Base-by-base conservation (phyloP, 2,113 vertebrate species). In the Gnathonemus longibarbis region DNA sequence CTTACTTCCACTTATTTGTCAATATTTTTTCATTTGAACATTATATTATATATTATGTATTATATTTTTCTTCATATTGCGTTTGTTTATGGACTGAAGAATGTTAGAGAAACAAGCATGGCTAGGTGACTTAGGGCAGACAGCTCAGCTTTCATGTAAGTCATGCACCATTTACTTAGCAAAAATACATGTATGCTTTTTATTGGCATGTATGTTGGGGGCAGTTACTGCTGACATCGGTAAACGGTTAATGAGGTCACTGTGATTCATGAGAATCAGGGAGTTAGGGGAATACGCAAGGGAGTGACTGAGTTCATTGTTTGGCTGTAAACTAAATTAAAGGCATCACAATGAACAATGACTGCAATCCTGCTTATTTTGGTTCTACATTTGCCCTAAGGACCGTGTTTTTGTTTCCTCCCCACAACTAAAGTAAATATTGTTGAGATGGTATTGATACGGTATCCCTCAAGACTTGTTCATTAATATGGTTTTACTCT, bases 161-260 rank as follows among this genome's bases (percentile, higher is more conserved):
- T 84, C 7, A 84, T 84, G 83, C 77, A 83, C 45, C 17, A 42
- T 84, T 84, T 84, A 84, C 83, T 46, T n/a, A 46, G 39, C 35
- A 84, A 46, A 45, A 84, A 84, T 84, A 24, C 39, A 84, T 84
- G 45, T 46, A 83, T 45, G 45, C 42, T 21, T 84, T 48, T 84
- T 84, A 84, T 48, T 24, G 83, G 45, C 83, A 84, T 48, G 83
- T n/a, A 84, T 24, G 83, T 84, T 46, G 74, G 42, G 83, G 42
- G 83, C 45, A 45, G 89, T 45, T 89, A 52, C 50, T 87, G 31
- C 46, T 62, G 39, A 45, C 84, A 87, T 90, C 56, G 70, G 31
- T 90, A 90, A 84, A n/a, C 53, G n/a, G 42, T 90, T 87, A 80
- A 74, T 90, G 58, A 52, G 85, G 85, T 90, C 62, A 77, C 27